Evolutionary conservation across 2,888 invertebrate species (phyloP), one percentile per base, ranked within the genome.

Genomic region (Scaptomyza reducta): DNA sequence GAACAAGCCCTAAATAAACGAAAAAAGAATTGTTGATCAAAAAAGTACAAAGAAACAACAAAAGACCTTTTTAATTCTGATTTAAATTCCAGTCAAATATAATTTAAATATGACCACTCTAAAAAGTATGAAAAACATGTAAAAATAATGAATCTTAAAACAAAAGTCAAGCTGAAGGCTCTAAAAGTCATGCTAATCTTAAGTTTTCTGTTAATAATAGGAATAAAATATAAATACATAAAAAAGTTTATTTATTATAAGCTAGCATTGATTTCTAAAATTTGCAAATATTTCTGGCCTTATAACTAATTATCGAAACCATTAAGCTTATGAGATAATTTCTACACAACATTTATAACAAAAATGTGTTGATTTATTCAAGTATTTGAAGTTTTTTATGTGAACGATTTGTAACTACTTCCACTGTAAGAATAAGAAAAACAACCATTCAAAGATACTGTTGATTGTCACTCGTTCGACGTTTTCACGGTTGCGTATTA

Each of bases 401-500:
- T 33, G 13, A 33, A 33, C 13, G 33, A 13, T 33, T 13, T 35
- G 6, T 7, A 2, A 35, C 6, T 6, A n/a, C 2, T 6, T 14
- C 38, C 38, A 38, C 38, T 14, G 14, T 38, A 38, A 38, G 14
- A 38, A 38, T 14, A 38, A 38, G 9, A 38, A 40, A 9, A 40
- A 16, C 3, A 14, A 14, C 38, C 84, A 83, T 76, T 70, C 79
- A 87, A 51, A 29, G 55, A n/a, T 33, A 18, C 31, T 49, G 18
- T 49, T 22, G n/a, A 16, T 10, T 18, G 31, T 33, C 31, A 18
- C 55, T 70, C 49, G 63, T 54, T 41, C 59, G 68, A 57, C 64
- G 54, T 66, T 86, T 81, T 86, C 82, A 86, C 82, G 87, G 79
- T 75, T 64, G 62, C 70, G 70, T 79, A 67, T 69, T 67, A 69